Conservation (phyloP, 2,797 vertebrate species). For the Mormyrops attenuatus region DNA sequence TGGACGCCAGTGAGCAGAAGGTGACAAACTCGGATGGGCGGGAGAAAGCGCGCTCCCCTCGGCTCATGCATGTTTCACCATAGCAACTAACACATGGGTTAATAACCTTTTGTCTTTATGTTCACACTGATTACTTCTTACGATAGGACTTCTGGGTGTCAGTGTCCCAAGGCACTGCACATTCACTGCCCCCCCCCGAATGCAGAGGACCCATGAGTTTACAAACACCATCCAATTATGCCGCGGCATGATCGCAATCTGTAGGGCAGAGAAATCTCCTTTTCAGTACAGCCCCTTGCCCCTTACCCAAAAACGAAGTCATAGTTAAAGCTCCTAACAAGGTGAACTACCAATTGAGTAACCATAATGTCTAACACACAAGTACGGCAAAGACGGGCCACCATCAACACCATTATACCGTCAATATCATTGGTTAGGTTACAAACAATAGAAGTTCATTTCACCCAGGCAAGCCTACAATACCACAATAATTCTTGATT, state of each 20-base stretch:
- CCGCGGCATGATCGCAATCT: neutral
- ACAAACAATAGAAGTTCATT: slow-evolving; percentile 40
- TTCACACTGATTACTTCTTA: neutral
- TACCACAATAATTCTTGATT: slow-evolving; percentile 55
- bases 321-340: slow-evolving; percentile 1
- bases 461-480: slow-evolving; percentile 40
- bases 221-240: neutral
- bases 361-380: slow-evolving; percentile 28
- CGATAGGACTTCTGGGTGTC: neutral
- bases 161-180: neutral
- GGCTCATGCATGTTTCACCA: neutral
- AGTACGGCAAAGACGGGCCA: slow-evolving; percentile 37
- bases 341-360: slow-evolving; percentile 30
- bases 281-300: neutral
- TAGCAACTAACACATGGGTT: neutral
- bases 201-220: neutral
- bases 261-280: slow-evolving; percentile 10
- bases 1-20: slow-evolving; percentile 53
- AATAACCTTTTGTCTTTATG: neutral
- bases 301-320: slow-evolving; percentile 20
- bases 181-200: neutral
- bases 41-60: neutral
- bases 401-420: slow-evolving; percentile 34
- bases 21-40: neutral
- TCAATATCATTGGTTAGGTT: slow-evolving; percentile 47